Conservation (phyloP, 1,140 invertebrate species). For the Ruditapes philippinarum region DNA sequence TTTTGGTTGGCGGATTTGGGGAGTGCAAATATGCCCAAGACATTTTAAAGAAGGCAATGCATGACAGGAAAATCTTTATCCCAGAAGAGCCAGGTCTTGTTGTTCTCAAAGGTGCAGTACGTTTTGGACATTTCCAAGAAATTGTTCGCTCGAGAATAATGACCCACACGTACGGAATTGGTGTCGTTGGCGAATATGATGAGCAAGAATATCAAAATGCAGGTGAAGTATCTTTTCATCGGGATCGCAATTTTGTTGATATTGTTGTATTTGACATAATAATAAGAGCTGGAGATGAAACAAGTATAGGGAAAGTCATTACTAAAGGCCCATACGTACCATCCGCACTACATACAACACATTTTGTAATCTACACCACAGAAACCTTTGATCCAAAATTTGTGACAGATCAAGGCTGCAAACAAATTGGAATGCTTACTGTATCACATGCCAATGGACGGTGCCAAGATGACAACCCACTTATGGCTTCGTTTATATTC, state of each 20-base stretch:
- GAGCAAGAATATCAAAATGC: neutral
- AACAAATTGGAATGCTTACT: neutral
- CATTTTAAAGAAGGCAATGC: neutral
- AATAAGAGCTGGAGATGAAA: too few species aligned
- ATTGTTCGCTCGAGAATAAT: neutral
- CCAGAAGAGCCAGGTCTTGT: too few species aligned
- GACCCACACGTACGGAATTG: neutral
- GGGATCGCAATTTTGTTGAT: too few species aligned
- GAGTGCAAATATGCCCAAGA: neutral
- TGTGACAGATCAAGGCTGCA: neutral
- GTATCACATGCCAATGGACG: neutral
- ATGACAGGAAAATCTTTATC: neutral
- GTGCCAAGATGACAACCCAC: neutral
- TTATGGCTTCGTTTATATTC: neutral
- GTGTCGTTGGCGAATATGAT: neutral
- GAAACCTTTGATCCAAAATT: neutral
- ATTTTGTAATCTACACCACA: neutral
- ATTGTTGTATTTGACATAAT: neutral
- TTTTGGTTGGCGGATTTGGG: too few species aligned
- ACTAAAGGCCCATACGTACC: too few species aligned
- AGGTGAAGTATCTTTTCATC: too few species aligned
- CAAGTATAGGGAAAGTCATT: neutral
- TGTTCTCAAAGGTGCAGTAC: too few species aligned
- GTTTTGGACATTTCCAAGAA: neutral
- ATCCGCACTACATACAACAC: too few species aligned